Evolutionary conservation across 1,140 invertebrate genomes (phyloP), one percentile per base, ranked within the genome.

Genomic region (Papilio xuthus): DNA sequence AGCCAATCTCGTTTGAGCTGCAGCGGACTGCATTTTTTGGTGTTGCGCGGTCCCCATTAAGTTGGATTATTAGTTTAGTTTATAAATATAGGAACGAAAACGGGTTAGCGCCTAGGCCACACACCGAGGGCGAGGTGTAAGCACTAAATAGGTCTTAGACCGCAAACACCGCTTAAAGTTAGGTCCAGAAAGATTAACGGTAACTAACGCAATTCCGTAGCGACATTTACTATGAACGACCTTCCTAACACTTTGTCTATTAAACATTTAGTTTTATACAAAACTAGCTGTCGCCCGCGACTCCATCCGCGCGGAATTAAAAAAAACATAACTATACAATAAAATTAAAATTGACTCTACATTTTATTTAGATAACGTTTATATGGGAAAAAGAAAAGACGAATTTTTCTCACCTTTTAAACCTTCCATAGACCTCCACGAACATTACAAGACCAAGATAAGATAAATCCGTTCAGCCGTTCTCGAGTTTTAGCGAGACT

Each of bases 101-200:
- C 67, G 53, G 37, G 74, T 78, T 71, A 41, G 69, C 67, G 69
- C 79, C 82, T 84, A 85, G 85, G 80, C 84, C 84, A 86, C 83
- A 85, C 85, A 82, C 80, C 73, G 50, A 41, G 82, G 82, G 71
- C 80, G 76, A 81, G 60, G 81, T 79, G 79, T 81, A 84, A 85
- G 80, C 78, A 85, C 84, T 87, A 87, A 87, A 84, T 85, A 84
- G 78, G 80, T 82, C 79, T 85, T 80, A 81, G 78, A 84, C 83
- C 84, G 78, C 85, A 83, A 75, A 77, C 71, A 80, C 53, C 70
- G 70, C 60, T 79, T 78, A 80, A 79, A 79, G 41, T 78, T 76
- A 75, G 77, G 32, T 20, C 41, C 75, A 15, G n/a, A 20, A 60
- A 37, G 74, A 76, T 76, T 76, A 63, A 76, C 74, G 37, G 74